A percentile compares a stretch with the other conserved stretches of the same genome.
phyloP scores from a whole-genome alignment of 1,140 invertebrate species.

The Riptortus pedestris region DNA sequence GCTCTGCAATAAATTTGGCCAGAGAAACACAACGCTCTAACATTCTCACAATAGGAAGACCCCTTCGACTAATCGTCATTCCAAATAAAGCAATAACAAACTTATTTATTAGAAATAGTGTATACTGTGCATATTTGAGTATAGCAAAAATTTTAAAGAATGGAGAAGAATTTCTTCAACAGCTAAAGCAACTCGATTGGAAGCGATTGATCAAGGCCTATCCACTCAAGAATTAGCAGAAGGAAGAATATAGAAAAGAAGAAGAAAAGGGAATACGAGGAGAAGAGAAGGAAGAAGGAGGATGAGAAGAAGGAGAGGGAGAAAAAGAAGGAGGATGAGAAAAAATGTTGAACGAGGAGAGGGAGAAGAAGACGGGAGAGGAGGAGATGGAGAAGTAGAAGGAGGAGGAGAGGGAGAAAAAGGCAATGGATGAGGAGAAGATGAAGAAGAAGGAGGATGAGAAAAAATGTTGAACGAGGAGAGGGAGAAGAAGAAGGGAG shows the following conservation, averaged over 20 bases:
- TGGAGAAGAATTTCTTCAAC: too few species aligned
- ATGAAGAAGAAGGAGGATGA: not conserved
- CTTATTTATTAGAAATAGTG: too few species aligned
- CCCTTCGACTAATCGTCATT: too few species aligned
- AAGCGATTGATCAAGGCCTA: too few species aligned
- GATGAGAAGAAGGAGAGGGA: not conserved
- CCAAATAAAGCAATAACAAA: too few species aligned
- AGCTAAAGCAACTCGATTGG: too few species aligned
- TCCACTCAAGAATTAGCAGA: not conserved
- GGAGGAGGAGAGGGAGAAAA: not conserved
- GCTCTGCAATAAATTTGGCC: too few species aligned
- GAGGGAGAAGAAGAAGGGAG: not conserved
- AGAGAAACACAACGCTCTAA: too few species aligned
- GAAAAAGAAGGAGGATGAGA: not conserved
- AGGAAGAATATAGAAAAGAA: not conserved
- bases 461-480: not conserved
- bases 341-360: not conserved
- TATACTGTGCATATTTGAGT: too few species aligned
- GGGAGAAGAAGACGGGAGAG: not conserved
- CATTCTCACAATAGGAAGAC: too few species aligned
- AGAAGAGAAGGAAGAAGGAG: not conserved
- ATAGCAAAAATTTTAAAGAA: too few species aligned
- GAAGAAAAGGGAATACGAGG: not conserved
- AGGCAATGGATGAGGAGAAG: not conserved
- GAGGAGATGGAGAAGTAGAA: not conserved